These are phyloP conservation scores for Dryobotodes eremita DNA, from an alignment of 2,888 invertebrate genomes.

Conservation along the genomic window DNA sequence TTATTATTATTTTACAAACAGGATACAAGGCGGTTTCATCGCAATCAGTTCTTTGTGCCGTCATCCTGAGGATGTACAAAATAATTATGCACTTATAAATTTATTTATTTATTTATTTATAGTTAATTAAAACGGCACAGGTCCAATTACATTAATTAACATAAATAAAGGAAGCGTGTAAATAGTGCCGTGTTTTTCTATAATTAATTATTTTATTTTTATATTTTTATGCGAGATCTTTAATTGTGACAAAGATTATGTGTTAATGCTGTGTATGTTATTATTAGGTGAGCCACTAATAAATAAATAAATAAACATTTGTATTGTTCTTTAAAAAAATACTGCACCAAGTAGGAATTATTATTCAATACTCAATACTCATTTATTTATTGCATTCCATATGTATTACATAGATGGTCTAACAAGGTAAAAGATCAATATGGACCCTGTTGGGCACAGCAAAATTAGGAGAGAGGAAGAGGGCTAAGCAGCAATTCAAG, in stretches of 20 bases:
- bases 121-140: too few species aligned
- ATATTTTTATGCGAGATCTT: not conserved
- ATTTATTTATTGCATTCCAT: too few species aligned
- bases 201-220: not conserved
- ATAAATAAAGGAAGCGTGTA: not conserved
- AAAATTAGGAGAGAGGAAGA: too few species aligned
- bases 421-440: too few species aligned
- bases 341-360: not conserved
- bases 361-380: too few species aligned
- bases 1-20: not conserved
- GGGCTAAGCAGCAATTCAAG: too few species aligned
- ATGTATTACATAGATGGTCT: too few species aligned
- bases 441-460: too few species aligned
- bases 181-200: not conserved
- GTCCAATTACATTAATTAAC: too few species aligned
- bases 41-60: not conserved
- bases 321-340: not conserved
- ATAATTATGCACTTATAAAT: not conserved
- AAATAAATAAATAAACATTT: not conserved
- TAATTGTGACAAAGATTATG: not conserved
- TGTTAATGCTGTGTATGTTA: not conserved
- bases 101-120: too few species aligned
- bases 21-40: not conserved
- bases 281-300: not conserved
- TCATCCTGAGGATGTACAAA: not conserved